Evolutionary conservation across 2,797 vertebrate genomes (phyloP), one percentile per base, ranked within the genome.

Genomic region (Pangasius mekongensis): DNA sequence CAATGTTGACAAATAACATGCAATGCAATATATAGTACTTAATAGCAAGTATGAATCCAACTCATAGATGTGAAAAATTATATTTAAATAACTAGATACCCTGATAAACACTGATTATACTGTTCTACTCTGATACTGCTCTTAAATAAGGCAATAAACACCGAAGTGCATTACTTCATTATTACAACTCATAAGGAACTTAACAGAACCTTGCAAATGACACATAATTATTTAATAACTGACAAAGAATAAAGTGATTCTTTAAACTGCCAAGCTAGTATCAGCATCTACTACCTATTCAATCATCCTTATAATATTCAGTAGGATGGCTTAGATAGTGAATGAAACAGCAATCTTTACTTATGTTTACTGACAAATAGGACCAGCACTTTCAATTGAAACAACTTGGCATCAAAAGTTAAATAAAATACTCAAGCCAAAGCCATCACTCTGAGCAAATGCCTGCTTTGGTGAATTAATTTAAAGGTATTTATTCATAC

Each of bases 401-500:
- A 54, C 74, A 78, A 52, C 14, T 54, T 4, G 4, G 36, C 66
- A 85, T 81, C 52, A n/a, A 87, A 87, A 14, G 7, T 60, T 18
- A 78, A 80, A 85, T 20, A 0, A 82, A 58, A 11, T 73, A 27
- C 87, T 30, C 62, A 69, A 9, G 64, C 58, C 81, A 87, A 78
- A 69, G 81, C 6, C 86, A 88, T 83, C 78, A 89, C 74, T 60
- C 81, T 83, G 30, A 64, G 56, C 62, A 67, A 78, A 82, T 69
- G 77, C 85, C 85, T 49, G 76, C 80, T 91, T 87, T 88, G 80
- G 87, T 87, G 39, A 60, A 62, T 90, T 89, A 13, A 85, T 83
- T 5, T 49, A 83, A 73, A 87, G 66, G 62, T 87, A 80, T 73
- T 56, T 78, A 54, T 87, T 83, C 87, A 66, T 54, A 66, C 47